Evolutionary conservation across 1,140 invertebrate genomes (phyloP), one percentile per base, ranked within the genome.

Genomic region (Ooceraea biroi): DNA sequence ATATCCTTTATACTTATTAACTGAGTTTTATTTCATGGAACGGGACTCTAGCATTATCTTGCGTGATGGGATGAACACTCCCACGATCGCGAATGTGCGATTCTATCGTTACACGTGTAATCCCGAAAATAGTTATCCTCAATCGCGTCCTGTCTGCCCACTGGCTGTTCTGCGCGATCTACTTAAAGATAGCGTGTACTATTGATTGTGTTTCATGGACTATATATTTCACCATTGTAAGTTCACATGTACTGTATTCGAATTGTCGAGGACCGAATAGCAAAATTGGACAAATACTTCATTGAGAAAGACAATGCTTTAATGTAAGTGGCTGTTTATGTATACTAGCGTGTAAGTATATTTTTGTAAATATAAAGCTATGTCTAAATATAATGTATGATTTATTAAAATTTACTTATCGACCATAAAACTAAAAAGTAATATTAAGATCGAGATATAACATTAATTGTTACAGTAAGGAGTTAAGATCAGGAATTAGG

Each of bases 121-220:
- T 77, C 65, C 76, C 65, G 50, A 85, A 85, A 87, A 87, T 87
- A 85, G 72, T 85, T 55, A 68, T 85, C 27, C 58, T 58, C 12
- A n/a, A 85, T 46, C 61, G 12, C 60, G 61, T 73, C 61, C 82
- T 46, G 68, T 61, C 83, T 85, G 52, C 48, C 69, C 61, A 65
- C 36, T 14, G 61, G 58, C 66, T 48, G 27, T 77, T 36, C 58
- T 46, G 22, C 41, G 65, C 69, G 41, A 74, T 85, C 72, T 68
- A 77, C 86, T 87, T 86, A 83, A 83, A 80, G 76, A 80, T 80
- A 86, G 80, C 60, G 36, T 57, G 57, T 57, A 50, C 65, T 69
- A 80, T 80, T 68, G 76, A 80, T 80, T 71, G 25, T 36, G 36
- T 36, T 36, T 2, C 76, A 50, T 17, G 63, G n/a, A 57, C 50